Percentiles rank a stretch among this genome's conserved stretches.
These are phyloP conservation scores for Cyprinodon diabolis DNA, from an alignment of 2,797 vertebrate species.

Conservation along the genomic window DNA sequence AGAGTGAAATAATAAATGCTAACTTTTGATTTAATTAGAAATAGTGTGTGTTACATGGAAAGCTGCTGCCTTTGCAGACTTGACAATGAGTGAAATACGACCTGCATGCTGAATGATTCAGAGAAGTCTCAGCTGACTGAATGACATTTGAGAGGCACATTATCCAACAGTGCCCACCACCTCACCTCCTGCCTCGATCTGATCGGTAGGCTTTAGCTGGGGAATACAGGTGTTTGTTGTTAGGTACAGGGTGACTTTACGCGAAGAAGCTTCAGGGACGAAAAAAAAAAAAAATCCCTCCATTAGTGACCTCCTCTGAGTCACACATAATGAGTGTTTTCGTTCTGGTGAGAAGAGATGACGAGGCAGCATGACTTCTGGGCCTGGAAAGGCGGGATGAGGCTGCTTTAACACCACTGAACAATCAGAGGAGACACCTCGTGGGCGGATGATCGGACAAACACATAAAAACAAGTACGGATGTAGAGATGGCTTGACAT, in stretches of 20 bases:
- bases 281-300: conserved; percentile 43
- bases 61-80: conserved; percentile 13
- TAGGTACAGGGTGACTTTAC: conserved; percentile 56
- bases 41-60: conserved; percentile 24
- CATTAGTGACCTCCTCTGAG: conserved; percentile 73
- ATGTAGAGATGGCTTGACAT: conserved; percentile 42
- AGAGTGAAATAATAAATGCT: background rate
- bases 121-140: conserved; percentile 49
- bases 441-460: conserved; percentile 67
- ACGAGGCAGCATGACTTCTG: conserved; percentile 65
- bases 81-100: conserved; percentile 22
- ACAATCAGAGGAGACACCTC: conserved; percentile 56
- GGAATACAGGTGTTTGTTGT: conserved; percentile 70
- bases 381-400: conserved; percentile 48
- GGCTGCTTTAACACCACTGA: conserved; percentile 48
- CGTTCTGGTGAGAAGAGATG: conserved; percentile 64
- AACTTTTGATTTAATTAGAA: conserved; percentile 2
- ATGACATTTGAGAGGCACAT: conserved; percentile 53
- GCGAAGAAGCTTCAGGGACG: conserved; percentile 63
- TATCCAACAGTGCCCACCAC: conserved; percentile 45
- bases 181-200: conserved; percentile 39
- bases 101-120: conserved; percentile 48
- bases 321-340: conserved; percentile 74
- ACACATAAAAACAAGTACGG: conserved; percentile 60
- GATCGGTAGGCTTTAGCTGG: conserved; percentile 49